Evolutionary conservation across 2,113 vertebrate genomes (phyloP).

Genomic region (Procapra przewalskii): DNA sequence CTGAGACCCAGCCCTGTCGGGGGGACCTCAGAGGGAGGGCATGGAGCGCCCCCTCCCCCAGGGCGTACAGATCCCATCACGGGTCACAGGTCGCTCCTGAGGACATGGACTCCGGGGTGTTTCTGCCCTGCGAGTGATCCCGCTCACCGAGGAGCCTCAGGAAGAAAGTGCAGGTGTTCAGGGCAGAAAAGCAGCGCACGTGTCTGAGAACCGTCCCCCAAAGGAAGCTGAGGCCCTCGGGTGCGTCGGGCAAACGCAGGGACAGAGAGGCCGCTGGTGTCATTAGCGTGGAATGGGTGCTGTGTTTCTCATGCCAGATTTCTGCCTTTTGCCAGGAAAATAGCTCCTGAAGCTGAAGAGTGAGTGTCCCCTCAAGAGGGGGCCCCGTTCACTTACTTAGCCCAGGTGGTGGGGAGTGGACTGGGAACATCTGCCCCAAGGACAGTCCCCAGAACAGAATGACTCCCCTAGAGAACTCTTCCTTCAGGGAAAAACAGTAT

Average conservation of each 20-base stretch:
- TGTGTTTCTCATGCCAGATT: rapidly evolving
- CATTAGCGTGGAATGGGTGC: rapidly evolving
- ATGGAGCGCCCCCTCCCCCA: rapidly evolving
- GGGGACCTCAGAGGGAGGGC: rapidly evolving
- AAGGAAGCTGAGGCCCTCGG: neutral
- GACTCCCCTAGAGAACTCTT: neutral
- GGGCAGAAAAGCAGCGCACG: rapidly evolving
- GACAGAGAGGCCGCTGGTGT: rapidly evolving
- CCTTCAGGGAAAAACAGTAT: neutral
- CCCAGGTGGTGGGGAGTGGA: rapidly evolving
- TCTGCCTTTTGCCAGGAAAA: rapidly evolving
- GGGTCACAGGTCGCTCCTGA: rapidly evolving
- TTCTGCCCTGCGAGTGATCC: rapidly evolving
- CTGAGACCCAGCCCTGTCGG: rapidly evolving
- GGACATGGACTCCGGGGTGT: rapidly evolving
- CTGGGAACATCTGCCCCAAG: neutral
- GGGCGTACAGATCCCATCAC: neutral
- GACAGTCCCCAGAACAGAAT: too few species aligned
- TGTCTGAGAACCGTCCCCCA: neutral
- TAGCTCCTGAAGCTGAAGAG: too few species aligned
- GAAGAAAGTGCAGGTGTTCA: neutral
- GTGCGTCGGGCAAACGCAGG: rapidly evolving
- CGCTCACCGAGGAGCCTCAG: rapidly evolving
- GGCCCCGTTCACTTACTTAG: rapidly evolving
- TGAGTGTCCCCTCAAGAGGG: rapidly evolving